These are phyloP conservation scores for Puma concolor DNA, from an alignment of 2,113 vertebrate genomes.

Conservation along the genomic window DNA sequence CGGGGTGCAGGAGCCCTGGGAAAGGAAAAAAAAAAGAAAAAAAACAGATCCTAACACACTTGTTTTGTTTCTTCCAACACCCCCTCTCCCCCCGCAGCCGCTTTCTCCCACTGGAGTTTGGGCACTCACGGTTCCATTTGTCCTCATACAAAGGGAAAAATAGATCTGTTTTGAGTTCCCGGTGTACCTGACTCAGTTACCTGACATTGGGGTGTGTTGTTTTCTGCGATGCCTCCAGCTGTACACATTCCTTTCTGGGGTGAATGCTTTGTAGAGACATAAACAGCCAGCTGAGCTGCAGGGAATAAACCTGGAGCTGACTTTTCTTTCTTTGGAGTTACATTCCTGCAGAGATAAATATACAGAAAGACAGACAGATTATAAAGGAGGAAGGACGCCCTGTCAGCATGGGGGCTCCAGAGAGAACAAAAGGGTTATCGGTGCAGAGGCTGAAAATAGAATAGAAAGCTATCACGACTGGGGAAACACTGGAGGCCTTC, in stretches of 20 bases:
- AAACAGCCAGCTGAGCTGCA: neutral
- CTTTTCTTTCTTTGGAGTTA: constrained; percentile 32
- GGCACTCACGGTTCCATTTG: constrained; percentile 39
- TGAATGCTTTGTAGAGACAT: neutral
- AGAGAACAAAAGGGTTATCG: constrained; percentile 38
- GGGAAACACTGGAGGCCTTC: neutral
- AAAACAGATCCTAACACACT: neutral
- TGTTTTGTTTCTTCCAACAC: neutral
- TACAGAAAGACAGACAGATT: constrained; percentile 53
- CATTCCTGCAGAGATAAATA: constrained; percentile 60
- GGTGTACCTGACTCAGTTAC: neutral
- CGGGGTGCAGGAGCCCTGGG: neutral
- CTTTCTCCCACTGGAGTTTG: neutral
- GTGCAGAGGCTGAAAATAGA: constrained; percentile 48
- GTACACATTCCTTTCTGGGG: neutral
- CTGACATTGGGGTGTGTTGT: neutral
- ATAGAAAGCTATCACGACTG: neutral
- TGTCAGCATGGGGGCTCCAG: neutral
- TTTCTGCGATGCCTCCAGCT: constrained; percentile 10
- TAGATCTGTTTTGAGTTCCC: constrained; percentile 40
- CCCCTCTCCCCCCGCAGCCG: no score
- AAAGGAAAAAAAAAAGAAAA: constrained; percentile 58
- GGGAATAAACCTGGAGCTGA: neutral
- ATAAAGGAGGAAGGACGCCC: neutral
- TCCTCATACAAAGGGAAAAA: constrained; percentile 74